These are phyloP conservation scores for Periplaneta americana DNA, from an alignment of 1,140 invertebrate genomes.

Conservation along the genomic window DNA sequence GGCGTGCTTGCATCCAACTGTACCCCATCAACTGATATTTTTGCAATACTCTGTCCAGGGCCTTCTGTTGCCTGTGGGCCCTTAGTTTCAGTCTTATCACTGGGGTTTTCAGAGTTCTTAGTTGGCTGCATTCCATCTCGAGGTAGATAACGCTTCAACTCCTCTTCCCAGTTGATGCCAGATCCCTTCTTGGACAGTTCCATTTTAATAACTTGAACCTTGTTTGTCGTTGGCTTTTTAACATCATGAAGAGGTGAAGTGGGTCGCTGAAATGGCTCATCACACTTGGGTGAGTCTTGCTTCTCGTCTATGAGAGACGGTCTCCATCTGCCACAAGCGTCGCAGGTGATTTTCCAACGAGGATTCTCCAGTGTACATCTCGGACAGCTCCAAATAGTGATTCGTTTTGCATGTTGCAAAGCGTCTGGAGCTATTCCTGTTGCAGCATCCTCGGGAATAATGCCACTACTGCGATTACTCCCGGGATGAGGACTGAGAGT, in stretches of 20 bases:
- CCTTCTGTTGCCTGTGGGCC: not conserved
- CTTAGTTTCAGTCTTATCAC: not conserved
- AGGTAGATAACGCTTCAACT: constrained; percentile 23
- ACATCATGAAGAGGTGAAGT: not conserved
- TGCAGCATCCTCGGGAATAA: not conserved
- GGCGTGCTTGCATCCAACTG: not conserved
- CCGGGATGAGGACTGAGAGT: not conserved
- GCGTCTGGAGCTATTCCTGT: not conserved
- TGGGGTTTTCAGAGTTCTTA: no score
- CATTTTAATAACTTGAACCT: not conserved
- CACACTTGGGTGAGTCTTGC: constrained; percentile 6
- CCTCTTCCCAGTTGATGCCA: constrained; percentile 22
- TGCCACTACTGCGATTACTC: not conserved
- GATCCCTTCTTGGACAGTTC: not conserved
- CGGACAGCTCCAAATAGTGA: constrained; percentile 43
- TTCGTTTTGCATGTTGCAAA: constrained; percentile 11
- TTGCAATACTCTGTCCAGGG: not conserved
- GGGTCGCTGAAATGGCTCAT: constrained; percentile 5
- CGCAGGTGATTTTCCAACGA: constrained; percentile 48
- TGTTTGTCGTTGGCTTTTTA: not conserved
- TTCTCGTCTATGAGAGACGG: constrained; percentile 19
- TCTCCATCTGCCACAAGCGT: constrained; percentile 40
- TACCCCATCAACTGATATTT: not conserved
- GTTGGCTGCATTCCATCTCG: not conserved
- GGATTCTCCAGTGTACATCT: constrained; percentile 48